Conservation (phyloP, 2,797 vertebrate genomes). For the Pseudochirops cupreus region DNA sequence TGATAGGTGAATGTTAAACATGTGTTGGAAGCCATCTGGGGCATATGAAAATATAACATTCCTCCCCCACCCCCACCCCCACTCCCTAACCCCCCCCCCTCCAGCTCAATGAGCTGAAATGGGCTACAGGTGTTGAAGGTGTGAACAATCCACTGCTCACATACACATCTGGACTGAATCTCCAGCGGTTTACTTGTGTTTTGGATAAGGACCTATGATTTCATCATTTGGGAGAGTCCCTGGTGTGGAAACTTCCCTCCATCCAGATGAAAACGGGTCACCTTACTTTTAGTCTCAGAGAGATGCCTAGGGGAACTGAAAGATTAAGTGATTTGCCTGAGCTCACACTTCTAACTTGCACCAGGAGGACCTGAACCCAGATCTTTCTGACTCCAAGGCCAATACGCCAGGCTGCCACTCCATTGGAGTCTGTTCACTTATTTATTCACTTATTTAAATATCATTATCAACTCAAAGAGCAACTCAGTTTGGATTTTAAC, state of each 20-base stretch:
- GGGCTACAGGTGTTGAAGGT: slow-evolving; percentile 1
- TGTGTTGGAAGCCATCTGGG: rapidly evolving
- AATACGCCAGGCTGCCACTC: neutral
- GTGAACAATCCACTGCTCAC: neutral
- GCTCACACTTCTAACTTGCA: neutral
- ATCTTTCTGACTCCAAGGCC: neutral
- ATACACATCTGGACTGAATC: neutral
- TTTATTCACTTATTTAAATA: slow-evolving; percentile 8
- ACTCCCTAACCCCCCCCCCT: neutral
- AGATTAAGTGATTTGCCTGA: neutral
- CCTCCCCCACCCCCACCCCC: neutral
- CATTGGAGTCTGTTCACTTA: neutral
- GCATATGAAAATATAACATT: neutral
- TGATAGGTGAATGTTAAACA: neutral
- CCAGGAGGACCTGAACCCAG: neutral
- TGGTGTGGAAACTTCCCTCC: neutral
- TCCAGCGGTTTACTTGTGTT: neutral
- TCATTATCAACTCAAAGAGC: neutral
- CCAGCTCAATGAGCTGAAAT: neutral
- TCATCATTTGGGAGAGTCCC: neutral
- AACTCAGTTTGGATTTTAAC: neutral
- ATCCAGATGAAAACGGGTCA: neutral
- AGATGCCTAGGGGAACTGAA: neutral
- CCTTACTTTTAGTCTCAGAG: neutral
- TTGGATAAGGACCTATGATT: neutral